phyloP scores from a whole-genome alignment of 1,140 invertebrate genomes.

The Drosophila nikananu region DNA sequence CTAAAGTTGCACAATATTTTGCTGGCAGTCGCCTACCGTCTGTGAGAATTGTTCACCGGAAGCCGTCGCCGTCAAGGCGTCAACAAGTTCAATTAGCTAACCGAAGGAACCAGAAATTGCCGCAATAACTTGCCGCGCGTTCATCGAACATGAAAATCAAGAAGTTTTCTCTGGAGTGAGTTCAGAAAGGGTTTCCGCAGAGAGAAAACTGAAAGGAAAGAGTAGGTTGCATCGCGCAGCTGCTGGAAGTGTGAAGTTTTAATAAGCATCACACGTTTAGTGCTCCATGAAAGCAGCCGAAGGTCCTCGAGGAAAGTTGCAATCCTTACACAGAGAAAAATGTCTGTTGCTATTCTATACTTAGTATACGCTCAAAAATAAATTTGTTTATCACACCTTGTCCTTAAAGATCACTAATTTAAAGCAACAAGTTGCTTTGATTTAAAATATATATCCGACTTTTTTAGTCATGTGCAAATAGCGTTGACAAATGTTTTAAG shows the following conservation, averaged over 20 bases:
- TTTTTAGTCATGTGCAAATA: neutral
- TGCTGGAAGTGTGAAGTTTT: slow-evolving; percentile 67
- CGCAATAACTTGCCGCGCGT: slow-evolving; percentile 44
- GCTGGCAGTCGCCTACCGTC: neutral
- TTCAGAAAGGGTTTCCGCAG: neutral
- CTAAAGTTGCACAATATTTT: slow-evolving; percentile 35
- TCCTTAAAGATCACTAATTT: neutral
- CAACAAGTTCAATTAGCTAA: slow-evolving; percentile 70
- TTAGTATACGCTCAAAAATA: neutral
- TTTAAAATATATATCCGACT: neutral
- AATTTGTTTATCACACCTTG: neutral
- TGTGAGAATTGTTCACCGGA: slow-evolving; percentile 22
- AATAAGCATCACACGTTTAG: slow-evolving; percentile 72
- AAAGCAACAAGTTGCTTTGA: neutral
- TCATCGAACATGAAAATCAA: slow-evolving; percentile 70
- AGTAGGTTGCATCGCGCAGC: slow-evolving; percentile 9
- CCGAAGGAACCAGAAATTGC: slow-evolving; percentile 46
- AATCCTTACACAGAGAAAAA: slow-evolving; percentile 9
- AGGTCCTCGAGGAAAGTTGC: neutral
- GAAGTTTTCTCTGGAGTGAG: slow-evolving; percentile 48
- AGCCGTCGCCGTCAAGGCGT: slow-evolving; percentile 8
- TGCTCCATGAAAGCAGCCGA: slow-evolving; percentile 51
- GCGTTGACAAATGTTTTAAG: neutral
- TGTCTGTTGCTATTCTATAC: too few species aligned
- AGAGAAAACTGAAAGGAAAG: neutral